phyloP scores from a whole-genome alignment of 1,140 invertebrate genomes.

The Drosophila seguyi region DNA sequence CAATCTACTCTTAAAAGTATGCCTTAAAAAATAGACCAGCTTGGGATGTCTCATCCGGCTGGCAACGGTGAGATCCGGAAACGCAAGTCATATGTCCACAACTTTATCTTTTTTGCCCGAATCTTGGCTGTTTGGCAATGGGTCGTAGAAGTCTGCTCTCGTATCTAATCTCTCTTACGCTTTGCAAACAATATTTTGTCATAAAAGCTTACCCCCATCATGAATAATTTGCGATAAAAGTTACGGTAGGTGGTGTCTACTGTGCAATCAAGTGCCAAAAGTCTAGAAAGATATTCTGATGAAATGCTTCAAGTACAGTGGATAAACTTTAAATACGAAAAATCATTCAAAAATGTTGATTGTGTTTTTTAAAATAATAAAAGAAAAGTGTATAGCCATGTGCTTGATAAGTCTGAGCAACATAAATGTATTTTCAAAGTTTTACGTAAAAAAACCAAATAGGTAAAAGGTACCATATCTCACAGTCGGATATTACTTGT shows the following conservation, averaged over 20 bases:
- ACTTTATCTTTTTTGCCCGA: slow-evolving; percentile 11
- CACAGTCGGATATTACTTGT: background rate
- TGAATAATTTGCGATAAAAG: slow-evolving; percentile 17
- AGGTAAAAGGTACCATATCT: no score
- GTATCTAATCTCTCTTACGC: slow-evolving; percentile 17
- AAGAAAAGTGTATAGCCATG: no score
- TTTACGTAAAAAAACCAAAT: no score
- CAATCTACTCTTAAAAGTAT: slow-evolving; percentile 13
- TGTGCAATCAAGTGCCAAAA: background rate
- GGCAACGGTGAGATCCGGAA: slow-evolving; percentile 26
- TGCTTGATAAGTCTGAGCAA: no score
- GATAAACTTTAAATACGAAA: no score
- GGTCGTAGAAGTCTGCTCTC: background rate
- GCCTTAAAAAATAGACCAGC: background rate
- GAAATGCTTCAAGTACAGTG: background rate
- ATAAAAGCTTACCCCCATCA: background rate
- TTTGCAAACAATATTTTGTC: slow-evolving; percentile 1
- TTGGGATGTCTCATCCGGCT: slow-evolving; percentile 27
- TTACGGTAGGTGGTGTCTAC: background rate
- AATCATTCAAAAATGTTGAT: no score
- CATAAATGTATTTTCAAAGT: no score
- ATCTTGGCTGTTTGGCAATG: slow-evolving; percentile 1
- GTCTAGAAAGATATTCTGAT: slow-evolving; percentile 20
- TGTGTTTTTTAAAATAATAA: no score
- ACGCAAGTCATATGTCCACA: background rate